These are phyloP conservation scores for Crotalus horridus DNA, from an alignment of 2,113 vertebrate species.

Conservation along the genomic window DNA sequence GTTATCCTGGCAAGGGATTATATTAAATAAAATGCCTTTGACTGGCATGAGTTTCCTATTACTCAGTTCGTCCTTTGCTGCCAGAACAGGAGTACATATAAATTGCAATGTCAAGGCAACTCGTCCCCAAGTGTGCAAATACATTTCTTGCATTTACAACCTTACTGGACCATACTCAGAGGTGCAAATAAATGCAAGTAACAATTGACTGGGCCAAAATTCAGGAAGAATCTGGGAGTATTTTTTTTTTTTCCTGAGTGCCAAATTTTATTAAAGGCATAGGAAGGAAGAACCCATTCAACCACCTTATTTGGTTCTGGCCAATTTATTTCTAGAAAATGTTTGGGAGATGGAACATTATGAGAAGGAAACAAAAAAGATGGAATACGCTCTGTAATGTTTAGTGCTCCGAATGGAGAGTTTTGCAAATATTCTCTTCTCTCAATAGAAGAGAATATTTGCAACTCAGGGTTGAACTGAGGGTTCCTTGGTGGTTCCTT, in stretches of 20 bases:
- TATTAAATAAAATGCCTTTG: slow-evolving; percentile 63
- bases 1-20: slow-evolving; percentile 64
- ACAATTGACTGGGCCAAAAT: not conserved
- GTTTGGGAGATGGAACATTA: not conserved
- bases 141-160: not conserved
- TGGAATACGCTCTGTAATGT: not conserved
- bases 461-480: not conserved
- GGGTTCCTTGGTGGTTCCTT: not conserved
- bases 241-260: not conserved
- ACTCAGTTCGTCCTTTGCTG: slow-evolving; percentile 65
- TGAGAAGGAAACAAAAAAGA: not conserved
- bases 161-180: not conserved
- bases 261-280: not conserved
- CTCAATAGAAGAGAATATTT: not conserved
- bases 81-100: slow-evolving; percentile 52
- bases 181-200: not conserved
- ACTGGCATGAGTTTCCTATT: slow-evolving; percentile 60
- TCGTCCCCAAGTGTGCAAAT: slow-evolving; percentile 6
- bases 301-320: not conserved
- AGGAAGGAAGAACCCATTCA: not conserved
- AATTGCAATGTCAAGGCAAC: slow-evolving; percentile 16
- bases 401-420: not conserved
- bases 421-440: too few relatives aligned
- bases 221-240: not conserved
- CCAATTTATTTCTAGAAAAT: not conserved